Percentiles rank a stretch among this genome's conserved stretches.
Evolutionary conservation across 1,140 invertebrate genomes (phyloP).

Genomic region (Sminthurinus signatus): DNA sequence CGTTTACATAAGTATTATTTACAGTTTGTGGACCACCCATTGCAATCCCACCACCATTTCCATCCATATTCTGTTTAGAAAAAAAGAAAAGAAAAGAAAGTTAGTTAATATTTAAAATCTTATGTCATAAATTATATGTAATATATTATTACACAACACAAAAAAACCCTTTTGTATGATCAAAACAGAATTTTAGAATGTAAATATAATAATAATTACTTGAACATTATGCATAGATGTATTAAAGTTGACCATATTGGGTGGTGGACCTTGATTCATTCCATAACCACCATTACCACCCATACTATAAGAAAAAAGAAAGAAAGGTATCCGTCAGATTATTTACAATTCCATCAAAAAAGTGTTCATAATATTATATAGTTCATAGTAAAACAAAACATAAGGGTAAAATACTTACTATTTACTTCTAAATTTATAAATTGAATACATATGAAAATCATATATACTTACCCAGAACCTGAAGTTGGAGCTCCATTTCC

Average conservation of each 20-base stretch:
- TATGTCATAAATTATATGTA: too few relatives aligned
- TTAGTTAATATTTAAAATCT: too few relatives aligned
- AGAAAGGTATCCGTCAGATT: too few relatives aligned
- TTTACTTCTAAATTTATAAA: too few relatives aligned
- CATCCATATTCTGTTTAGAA: constrained; percentile 41
- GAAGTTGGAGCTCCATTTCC: constrained; percentile 55
- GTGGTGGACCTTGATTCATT: too few relatives aligned
- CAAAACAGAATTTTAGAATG: too few relatives aligned
- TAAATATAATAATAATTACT: constrained; percentile 19
- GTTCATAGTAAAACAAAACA: too few relatives aligned
- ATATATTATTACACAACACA: too few relatives aligned
- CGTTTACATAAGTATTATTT: constrained; percentile 53
- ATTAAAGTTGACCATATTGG: constrained; percentile 46
- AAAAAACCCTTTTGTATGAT: too few relatives aligned
- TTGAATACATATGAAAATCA: too few relatives aligned
- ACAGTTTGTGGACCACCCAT: constrained; percentile 48
- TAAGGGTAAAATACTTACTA: neutral
- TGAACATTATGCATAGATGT: constrained; percentile 45
- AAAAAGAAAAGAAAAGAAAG: neutral
- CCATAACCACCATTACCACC: constrained; percentile 50
- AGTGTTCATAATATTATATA: too few relatives aligned
- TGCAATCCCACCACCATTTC: constrained; percentile 43
- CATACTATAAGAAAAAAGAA: constrained; percentile 29
- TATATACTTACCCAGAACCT: constrained; percentile 44
- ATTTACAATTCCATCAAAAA: too few relatives aligned